These are phyloP conservation scores for Anguilla obscura DNA, from an alignment of 2,797 vertebrate species.

Conservation along the genomic window DNA sequence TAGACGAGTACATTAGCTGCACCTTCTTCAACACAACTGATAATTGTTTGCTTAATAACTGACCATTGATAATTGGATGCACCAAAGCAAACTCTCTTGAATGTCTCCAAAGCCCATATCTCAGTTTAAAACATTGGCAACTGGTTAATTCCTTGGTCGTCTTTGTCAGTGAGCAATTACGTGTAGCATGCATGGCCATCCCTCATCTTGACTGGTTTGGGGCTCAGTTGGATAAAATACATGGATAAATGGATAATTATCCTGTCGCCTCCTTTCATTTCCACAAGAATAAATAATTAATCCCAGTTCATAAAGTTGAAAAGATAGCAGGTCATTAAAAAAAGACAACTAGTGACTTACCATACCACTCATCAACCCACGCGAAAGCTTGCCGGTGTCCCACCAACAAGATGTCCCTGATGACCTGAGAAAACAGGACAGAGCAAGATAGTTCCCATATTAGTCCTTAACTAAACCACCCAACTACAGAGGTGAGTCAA, in stretches of 20 bases:
- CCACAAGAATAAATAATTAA: not conserved
- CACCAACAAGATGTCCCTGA: conserved; percentile 71
- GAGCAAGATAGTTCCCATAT: not conserved
- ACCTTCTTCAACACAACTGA: not conserved
- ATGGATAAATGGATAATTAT: not conserved
- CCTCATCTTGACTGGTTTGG: not conserved
- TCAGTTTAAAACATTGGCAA: not conserved
- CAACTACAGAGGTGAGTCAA: not conserved
- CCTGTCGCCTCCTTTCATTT: not conserved
- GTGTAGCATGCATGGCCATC: not conserved
- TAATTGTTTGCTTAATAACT: not conserved
- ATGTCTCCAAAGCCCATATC: not conserved
- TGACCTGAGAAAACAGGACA: conserved; percentile 58
- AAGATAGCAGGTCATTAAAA: not conserved
- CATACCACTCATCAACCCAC: conserved; percentile 76
- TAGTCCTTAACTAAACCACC: not conserved
- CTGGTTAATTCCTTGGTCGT: not conserved
- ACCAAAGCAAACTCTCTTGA: not conserved
- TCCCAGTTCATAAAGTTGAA: conserved; percentile 11
- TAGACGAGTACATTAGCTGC: not conserved
- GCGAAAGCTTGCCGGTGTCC: conserved; percentile 74
- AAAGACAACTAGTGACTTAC: conserved; percentile 57
- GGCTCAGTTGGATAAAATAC: not conserved
- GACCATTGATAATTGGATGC: not conserved
- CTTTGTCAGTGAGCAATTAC: not conserved